phyloP scores from a whole-genome alignment of 1,140 invertebrate genomes.

The Cepaea nemoralis region DNA sequence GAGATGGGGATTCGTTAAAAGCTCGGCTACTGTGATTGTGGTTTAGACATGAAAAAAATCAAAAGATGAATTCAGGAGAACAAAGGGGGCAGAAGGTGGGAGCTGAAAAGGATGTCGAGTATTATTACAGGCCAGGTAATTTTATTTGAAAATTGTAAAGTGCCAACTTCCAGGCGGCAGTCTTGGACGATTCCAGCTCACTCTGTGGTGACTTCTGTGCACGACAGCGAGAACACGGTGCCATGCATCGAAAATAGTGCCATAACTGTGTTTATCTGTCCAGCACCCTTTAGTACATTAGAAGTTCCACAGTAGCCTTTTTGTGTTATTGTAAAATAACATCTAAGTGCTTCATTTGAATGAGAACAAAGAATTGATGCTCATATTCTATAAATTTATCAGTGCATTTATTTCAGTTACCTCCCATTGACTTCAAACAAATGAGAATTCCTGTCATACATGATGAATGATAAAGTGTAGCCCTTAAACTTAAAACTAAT shows the following conservation, averaged over 20 bases:
- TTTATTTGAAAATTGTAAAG: neutral
- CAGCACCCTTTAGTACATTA: neutral
- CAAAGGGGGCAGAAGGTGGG: conserved; percentile 56
- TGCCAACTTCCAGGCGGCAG: neutral
- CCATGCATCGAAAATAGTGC: neutral
- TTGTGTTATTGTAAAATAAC: neutral
- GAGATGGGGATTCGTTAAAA: conserved; percentile 48
- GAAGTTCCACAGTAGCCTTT: neutral
- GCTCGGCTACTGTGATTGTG: conserved; percentile 44
- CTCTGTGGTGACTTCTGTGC: neutral
- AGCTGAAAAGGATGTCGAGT: conserved; percentile 64
- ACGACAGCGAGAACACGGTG: neutral
- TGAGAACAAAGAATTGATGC: neutral
- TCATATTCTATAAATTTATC: neutral
- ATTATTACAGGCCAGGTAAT: conserved; percentile 63
- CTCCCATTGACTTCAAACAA: neutral
- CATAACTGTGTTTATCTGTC: neutral
- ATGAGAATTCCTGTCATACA: no score
- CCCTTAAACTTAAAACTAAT: no score
- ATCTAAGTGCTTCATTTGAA: neutral
- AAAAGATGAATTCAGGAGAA: conserved; percentile 60
- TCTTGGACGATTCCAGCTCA: neutral
- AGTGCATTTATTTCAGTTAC: neutral
- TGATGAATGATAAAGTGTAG: no score
- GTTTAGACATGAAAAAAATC: conserved; percentile 41